Percentiles rank a stretch among this genome's conserved stretches.
Evolutionary conservation across 2,113 vertebrate species (phyloP).

Genomic region (Calidris pygmaea): DNA sequence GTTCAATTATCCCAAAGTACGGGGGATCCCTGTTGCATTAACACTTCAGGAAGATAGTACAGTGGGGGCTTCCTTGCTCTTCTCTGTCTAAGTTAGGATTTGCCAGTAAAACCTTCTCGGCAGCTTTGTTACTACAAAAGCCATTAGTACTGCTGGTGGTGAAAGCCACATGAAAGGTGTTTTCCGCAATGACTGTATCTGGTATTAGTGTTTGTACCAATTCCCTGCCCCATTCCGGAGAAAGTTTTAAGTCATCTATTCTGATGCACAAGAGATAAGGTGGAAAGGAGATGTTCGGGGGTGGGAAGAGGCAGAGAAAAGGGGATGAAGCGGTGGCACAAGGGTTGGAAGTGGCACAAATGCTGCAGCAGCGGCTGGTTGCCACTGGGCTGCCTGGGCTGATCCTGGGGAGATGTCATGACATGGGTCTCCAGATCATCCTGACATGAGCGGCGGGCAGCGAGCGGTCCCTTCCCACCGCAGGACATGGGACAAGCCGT

Average conservation of each 20-base stretch:
- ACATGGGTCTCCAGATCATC: not conserved
- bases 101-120: conserved; percentile 1
- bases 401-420: not conserved
- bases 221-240: not conserved
- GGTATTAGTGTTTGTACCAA: not conserved
- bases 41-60: not conserved
- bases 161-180: not conserved
- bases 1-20: conserved; percentile 62
- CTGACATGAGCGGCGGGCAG: accelerated
- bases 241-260: not conserved
- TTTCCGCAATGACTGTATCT: not conserved
- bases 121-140: not conserved
- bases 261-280: not conserved
- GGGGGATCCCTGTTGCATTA: conserved; percentile 54
- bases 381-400: not conserved
- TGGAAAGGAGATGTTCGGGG: not conserved
- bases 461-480: accelerated
- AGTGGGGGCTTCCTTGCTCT: not conserved
- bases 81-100: not conserved
- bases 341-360: not conserved
- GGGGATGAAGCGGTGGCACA: not conserved
- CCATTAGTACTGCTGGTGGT: not conserved
- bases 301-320: not conserved
- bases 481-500: accelerated
- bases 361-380: not conserved